Evolutionary conservation across 2,888 invertebrate genomes (phyloP).

Genomic region (Adela reaumurella): DNA sequence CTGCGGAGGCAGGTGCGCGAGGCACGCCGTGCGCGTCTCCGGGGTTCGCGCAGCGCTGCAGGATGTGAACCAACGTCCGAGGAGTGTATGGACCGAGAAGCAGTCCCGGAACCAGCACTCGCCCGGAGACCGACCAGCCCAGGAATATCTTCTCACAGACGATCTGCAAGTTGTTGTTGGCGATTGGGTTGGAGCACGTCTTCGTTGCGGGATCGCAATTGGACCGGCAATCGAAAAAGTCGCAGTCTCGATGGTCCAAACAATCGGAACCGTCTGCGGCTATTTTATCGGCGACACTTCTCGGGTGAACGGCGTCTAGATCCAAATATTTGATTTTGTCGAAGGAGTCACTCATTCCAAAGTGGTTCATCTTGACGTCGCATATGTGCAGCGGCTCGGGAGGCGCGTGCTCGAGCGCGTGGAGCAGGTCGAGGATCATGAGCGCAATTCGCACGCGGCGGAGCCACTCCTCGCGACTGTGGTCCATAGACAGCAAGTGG

Average conservation of each 20-base stretch:
- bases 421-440: conserved; percentile 59
- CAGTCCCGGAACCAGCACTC: conserved; percentile 58
- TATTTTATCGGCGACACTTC: conserved; percentile 44
- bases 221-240: conserved; percentile 64
- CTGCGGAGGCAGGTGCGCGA: conserved; percentile 39
- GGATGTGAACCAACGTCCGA: conserved; percentile 49
- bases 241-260: conserved; percentile 59
- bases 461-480: conserved; percentile 55
- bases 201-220: conserved; percentile 48
- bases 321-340: conserved; percentile 61
- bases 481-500: conserved; percentile 46
- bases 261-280: conserved; percentile 46
- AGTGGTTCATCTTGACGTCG: conserved; percentile 65
- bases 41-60: conserved; percentile 60
- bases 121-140: conserved; percentile 60
- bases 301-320: conserved; percentile 60
- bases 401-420: conserved; percentile 54
- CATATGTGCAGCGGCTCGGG: conserved; percentile 63
- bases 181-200: conserved; percentile 52
- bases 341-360: conserved; percentile 52
- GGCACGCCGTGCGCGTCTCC: conserved; percentile 36
- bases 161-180: conserved; percentile 65
- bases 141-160: conserved; percentile 64
- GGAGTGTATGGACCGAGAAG: conserved; percentile 59
- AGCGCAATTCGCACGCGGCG: conserved; percentile 52